Evolutionary conservation across 64 coral and sea anemone genomes (phyloP).

Genomic region (Porites australiensis): DNA sequence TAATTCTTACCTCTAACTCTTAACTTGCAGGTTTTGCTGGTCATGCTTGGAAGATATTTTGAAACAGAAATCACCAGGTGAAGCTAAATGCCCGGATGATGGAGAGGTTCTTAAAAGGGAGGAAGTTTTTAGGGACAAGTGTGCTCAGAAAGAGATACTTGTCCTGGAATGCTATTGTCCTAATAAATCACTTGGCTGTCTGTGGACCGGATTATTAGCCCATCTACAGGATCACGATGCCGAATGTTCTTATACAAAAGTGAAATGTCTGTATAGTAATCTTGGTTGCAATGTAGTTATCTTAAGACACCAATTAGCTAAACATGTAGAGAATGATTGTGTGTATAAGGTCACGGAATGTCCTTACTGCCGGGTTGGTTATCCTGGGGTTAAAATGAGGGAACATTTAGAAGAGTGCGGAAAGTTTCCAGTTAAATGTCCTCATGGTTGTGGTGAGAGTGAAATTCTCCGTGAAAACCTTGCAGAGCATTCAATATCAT

Average conservation of each 20-base stretch:
- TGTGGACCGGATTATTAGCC: constrained; percentile 57
- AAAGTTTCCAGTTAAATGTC: constrained; percentile 77
- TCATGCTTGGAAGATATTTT: constrained; percentile 65
- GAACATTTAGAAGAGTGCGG: constrained; percentile 76
- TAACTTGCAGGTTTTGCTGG: constrained; percentile 75
- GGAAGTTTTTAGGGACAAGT: constrained; percentile 63
- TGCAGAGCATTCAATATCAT: constrained; percentile 57
- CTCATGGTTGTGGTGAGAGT: constrained; percentile 56
- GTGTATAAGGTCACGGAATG: constrained; percentile 51
- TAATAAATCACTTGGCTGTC: constrained; percentile 66
- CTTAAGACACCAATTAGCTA: constrained; percentile 61
- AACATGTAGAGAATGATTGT: constrained; percentile 83
- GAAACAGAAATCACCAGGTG: background rate
- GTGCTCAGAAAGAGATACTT: constrained; percentile 64
- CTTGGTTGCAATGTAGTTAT: constrained; percentile 51
- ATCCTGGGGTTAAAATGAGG: constrained; percentile 36
- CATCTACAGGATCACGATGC: constrained; percentile 29
- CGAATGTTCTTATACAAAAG: constrained; percentile 74
- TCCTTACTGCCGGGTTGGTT: constrained; percentile 51
- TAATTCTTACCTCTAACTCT: background rate
- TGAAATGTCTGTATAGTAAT: constrained; percentile 54
- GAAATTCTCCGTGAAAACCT: constrained; percentile 55
- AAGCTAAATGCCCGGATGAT: constrained; percentile 72
- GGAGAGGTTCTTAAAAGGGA: constrained; percentile 24
- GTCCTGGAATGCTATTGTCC: constrained; percentile 69